Conservation (phyloP, 2,797 vertebrate species). For the Sciurus carolinensis region DNA sequence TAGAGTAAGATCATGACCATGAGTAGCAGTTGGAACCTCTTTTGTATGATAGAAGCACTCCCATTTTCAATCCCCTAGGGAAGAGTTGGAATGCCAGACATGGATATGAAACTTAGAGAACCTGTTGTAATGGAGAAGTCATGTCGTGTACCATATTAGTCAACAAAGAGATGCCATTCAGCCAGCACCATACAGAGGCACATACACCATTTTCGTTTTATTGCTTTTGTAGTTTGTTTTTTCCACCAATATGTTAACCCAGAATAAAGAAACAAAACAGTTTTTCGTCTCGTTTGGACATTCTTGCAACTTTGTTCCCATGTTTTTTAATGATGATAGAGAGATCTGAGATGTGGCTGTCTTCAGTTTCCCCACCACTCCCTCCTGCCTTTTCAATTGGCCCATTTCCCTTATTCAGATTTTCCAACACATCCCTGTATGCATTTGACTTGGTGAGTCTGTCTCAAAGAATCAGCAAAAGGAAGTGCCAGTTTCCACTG, state of each 20-base stretch:
- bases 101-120: not conserved
- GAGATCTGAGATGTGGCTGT: not conserved
- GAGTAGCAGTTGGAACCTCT: not conserved
- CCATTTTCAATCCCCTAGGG: not conserved
- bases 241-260: not conserved
- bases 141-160: not conserved
- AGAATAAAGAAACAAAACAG: not conserved
- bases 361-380: not conserved
- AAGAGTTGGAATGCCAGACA: not conserved
- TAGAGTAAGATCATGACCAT: not conserved
- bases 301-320: not conserved
- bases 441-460: not conserved
- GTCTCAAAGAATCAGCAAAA: not conserved
- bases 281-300: not conserved
- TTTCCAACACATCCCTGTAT: not conserved
- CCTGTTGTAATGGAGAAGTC: not conserved
- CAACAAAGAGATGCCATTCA: not conserved
- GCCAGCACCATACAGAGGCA: not conserved
- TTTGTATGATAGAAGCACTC: not conserved
- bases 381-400: not conserved
- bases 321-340: not conserved
- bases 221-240: not conserved
- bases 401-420: not conserved
- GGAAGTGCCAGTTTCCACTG: fast-evolving
- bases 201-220: not conserved